A percentile compares a stretch with the other conserved stretches of the same genome.
Conservation (phyloP, 2,888 invertebrate species). For the Volucella inanis region DNA sequence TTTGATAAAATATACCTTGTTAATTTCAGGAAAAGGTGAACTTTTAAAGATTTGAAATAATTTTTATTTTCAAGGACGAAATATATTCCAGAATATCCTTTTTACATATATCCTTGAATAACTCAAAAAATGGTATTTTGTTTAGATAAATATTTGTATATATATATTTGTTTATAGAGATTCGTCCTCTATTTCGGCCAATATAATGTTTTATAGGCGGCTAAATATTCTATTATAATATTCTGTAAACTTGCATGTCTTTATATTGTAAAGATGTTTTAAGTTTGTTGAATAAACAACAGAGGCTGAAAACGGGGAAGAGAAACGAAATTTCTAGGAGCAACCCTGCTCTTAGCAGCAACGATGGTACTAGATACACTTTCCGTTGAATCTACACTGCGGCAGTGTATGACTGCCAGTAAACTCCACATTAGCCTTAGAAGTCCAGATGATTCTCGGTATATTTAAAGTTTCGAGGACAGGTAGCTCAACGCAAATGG, state of each 20-base stretch:
- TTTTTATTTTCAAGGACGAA: no score
- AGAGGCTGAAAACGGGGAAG: constrained; percentile 38
- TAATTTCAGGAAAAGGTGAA: no score
- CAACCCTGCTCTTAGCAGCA: constrained; percentile 14
- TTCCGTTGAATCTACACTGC: neutral
- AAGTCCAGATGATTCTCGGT: constrained; percentile 8
- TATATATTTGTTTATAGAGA: constrained; percentile 8
- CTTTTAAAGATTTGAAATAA: no score
- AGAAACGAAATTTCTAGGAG: constrained; percentile 21
- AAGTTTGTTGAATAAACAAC: constrained; percentile 35
- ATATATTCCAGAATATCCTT: no score
- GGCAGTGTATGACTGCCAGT: constrained; percentile 52
- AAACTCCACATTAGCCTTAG: neutral
- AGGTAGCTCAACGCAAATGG: constrained; percentile 19
- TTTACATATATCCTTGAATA: no score
- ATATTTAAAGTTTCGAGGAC: constrained; percentile 12
- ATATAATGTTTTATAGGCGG: neutral
- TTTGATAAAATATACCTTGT: no score
- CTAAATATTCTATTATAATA: constrained; percentile 1
- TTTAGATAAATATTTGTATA: no score
- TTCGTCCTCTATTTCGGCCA: neutral
- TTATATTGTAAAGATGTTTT: constrained; percentile 38
- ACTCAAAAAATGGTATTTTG: no score
- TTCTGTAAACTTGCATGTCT: constrained; percentile 36
- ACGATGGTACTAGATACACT: constrained; percentile 16